phyloP scores from a whole-genome alignment of 2,797 vertebrate genomes.

The Pteronotus mesoamericanus region DNA sequence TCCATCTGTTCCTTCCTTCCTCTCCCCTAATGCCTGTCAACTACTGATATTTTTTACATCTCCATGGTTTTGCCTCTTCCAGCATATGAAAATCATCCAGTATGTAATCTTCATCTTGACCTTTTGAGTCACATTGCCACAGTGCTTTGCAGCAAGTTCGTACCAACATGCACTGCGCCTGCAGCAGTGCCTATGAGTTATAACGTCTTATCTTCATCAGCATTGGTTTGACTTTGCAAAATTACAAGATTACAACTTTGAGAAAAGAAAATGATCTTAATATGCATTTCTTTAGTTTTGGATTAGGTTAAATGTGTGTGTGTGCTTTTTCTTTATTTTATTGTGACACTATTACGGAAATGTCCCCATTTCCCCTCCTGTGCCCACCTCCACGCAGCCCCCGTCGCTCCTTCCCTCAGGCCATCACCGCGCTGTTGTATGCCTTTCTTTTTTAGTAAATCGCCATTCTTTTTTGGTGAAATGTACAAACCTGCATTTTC shows the following conservation, averaged over 20 bases:
- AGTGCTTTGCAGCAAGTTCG: neutral
- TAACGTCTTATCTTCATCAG: neutral
- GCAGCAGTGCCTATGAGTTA: neutral
- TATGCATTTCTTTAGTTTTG: neutral
- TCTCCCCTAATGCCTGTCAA: neutral
- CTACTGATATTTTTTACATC: neutral
- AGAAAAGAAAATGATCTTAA: neutral
- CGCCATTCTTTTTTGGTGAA: neutral
- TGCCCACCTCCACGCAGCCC: too few species aligned
- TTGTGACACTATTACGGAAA: neutral
- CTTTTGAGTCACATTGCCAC: neutral
- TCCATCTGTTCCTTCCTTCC: neutral
- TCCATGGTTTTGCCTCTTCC: neutral
- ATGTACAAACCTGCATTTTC: neutral
- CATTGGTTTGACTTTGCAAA: neutral
- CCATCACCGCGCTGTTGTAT: neutral
- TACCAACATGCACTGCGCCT: too few species aligned
- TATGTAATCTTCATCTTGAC: neutral
- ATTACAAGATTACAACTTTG: neutral
- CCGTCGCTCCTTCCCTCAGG: too few species aligned
- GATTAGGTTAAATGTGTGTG: neutral
- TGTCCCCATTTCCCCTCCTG: neutral
- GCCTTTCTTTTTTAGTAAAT: neutral
- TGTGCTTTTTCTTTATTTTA: neutral
- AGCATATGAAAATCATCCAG: neutral